Base-by-base conservation (phyloP, 2,113 vertebrate species). In the Thalassarche chlororhynchos region DNA sequence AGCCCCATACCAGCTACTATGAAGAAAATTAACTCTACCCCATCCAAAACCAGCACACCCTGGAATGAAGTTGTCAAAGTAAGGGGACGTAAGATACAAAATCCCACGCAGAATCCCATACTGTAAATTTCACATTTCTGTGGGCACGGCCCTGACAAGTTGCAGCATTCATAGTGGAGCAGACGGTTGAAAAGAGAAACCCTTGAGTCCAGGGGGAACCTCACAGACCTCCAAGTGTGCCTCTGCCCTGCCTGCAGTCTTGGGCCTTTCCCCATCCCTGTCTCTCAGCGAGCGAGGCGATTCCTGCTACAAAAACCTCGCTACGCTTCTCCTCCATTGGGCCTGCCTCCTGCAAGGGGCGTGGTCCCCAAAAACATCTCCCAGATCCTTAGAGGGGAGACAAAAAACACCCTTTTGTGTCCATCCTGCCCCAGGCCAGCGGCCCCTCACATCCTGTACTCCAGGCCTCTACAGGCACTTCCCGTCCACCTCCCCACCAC, bases 271-370 rank as follows among this genome's bases (percentile, higher is more conserved):
- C 17, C 23, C 12, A 9, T 28, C 52, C 18, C 34, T 46, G 6
- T 23, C 18, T 38, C 54, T 44, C 36, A 23, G 17, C 1, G 1
- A 76, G 29, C 23, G 1, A 2, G 19, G 24, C 0, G 2, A 58
- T 58, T 58, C 61, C 42, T 58, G 29, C 29, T 40, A 17, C 26
- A 78, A 51, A 70, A 44, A 10, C 26, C 47, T 52, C 2, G 1
- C 8, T 18, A 38, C 17, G 5, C 21, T 51, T 78, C 36, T 42
- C 61, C 40, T 60, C 54, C 47, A 18, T 25, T 16, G 10, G 7
- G 11, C 14, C 21, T 77, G 62, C 36, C 32, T 46, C 75, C 57
- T 54, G 34, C 9, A 36, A 54, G 14, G 34, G 6, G 9, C 2
- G 5, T 29, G 8, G 8, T 47, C 29, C 29, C 66, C 23, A n/a